Evolutionary conservation across 2,888 invertebrate species (phyloP).

Genomic region (Theretra japonica): DNA sequence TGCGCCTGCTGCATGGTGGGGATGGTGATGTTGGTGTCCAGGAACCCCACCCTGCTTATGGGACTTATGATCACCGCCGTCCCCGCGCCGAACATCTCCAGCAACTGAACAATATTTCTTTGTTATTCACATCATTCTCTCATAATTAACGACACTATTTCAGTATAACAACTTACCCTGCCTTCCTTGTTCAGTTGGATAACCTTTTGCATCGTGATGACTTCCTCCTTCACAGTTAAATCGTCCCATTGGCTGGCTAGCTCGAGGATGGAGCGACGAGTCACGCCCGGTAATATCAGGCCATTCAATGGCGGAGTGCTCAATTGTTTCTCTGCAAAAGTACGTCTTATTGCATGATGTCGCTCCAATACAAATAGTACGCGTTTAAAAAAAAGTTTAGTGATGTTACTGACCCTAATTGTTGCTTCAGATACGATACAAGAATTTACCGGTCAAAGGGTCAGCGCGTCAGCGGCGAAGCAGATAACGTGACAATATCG

Average conservation of each 20-base stretch:
- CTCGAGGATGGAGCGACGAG: slow-evolving; percentile 93
- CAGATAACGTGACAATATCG: slow-evolving; percentile 68
- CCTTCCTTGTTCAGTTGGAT: slow-evolving; percentile 89
- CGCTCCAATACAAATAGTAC: slow-evolving; percentile 15
- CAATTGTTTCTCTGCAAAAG: slow-evolving; percentile 91
- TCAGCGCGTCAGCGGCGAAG: slow-evolving; percentile 58
- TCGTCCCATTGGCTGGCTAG: slow-evolving; percentile 93
- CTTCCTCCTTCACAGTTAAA: slow-evolving; percentile 91
- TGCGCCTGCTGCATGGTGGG: slow-evolving; percentile 90
- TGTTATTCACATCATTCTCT: not conserved
- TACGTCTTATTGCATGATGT: not conserved
- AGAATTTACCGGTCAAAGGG: slow-evolving; percentile 77
- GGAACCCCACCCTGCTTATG: slow-evolving; percentile 92
- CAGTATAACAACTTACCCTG: slow-evolving; percentile 86
- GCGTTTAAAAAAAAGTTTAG: slow-evolving; percentile 38
- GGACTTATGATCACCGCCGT: slow-evolving; percentile 98
- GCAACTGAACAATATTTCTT: slow-evolving; percentile 84
- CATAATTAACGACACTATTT: too few relatives aligned
- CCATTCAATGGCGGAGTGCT: slow-evolving; percentile 97
- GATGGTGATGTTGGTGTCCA: slow-evolving; percentile 87
- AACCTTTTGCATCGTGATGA: slow-evolving; percentile 93
- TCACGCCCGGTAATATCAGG: slow-evolving; percentile 97
- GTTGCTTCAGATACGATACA: slow-evolving; percentile 74
- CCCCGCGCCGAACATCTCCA: slow-evolving; percentile 99
- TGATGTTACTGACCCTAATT: slow-evolving; percentile 73